A percentile compares a stretch with the other conserved stretches of the same genome.
Conservation (phyloP, 2,888 invertebrate species). For the Synergus umbraculus region DNA sequence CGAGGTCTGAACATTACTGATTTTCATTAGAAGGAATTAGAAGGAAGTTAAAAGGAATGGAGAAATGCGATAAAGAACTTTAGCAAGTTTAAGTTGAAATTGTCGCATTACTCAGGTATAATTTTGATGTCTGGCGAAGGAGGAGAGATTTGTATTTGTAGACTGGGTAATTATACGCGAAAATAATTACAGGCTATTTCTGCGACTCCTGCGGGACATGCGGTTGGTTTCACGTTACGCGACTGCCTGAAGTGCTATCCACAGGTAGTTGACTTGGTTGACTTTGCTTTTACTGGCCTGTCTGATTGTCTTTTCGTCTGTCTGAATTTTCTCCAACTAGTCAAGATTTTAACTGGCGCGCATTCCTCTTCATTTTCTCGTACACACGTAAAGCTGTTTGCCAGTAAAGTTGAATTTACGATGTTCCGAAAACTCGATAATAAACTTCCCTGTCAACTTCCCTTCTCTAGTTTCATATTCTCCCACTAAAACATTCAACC, state of each 20-base stretch:
- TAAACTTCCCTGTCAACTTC: not conserved
- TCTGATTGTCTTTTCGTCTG: constrained; percentile 59
- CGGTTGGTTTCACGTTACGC: constrained; percentile 47
- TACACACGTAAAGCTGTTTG: constrained; percentile 44
- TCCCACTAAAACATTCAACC: not conserved
- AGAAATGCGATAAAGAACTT: constrained; percentile 14
- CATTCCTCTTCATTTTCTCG: constrained; percentile 9
- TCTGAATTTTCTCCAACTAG: constrained; percentile 46
- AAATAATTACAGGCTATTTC: constrained; percentile 50
- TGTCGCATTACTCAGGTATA: constrained; percentile 5
- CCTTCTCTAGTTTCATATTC: not conserved
- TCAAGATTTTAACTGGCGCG: constrained; percentile 64
- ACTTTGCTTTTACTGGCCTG: constrained; percentile 67
- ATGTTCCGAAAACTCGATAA: constrained; percentile 50
- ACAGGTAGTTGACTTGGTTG: constrained; percentile 74
- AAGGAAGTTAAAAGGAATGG: not conserved
- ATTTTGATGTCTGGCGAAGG: constrained; percentile 43
- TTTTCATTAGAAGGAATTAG: not conserved
- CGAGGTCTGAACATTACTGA: not conserved
- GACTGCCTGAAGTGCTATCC: constrained; percentile 65
- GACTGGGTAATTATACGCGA: constrained; percentile 7
- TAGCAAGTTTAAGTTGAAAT: constrained; percentile 13
- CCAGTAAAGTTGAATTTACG: constrained; percentile 54
- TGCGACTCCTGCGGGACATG: constrained; percentile 52
- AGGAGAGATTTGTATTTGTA: not conserved